phyloP scores from a whole-genome alignment of 2,797 vertebrate species.

The Sebastes nivosus region DNA sequence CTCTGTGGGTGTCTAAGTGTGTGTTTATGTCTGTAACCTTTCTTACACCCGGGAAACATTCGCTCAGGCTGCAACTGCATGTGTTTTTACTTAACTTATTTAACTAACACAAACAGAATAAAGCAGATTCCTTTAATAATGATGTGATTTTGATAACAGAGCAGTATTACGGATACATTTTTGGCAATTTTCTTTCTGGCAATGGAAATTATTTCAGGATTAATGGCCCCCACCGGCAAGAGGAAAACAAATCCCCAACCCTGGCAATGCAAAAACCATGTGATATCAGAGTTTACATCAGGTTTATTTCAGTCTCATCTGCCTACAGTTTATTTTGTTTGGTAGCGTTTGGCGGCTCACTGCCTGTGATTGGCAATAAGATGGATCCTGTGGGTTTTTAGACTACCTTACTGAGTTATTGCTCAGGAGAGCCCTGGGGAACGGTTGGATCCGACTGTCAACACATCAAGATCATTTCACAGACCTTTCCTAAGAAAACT shows the following conservation, averaged over 20 bases:
- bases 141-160: not conserved
- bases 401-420: conserved; percentile 31
- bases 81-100: not conserved
- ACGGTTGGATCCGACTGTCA: conserved; percentile 45
- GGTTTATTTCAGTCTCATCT: conserved; percentile 2
- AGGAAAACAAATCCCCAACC: conserved; percentile 2
- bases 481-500: conserved; percentile 44
- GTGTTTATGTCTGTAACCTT: not conserved
- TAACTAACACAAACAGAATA: not conserved
- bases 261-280: not conserved
- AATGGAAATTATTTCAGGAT: not conserved
- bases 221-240: not conserved
- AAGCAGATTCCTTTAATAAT: not conserved
- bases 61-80: not conserved
- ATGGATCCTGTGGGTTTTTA: conserved; percentile 16
- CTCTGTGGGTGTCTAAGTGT: not conserved
- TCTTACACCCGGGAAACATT: not conserved
- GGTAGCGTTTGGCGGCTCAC: not conserved
- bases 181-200: not conserved
- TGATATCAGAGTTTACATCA: not conserved
- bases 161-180: not conserved
- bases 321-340: conserved; percentile 3
- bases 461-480: conserved; percentile 59
- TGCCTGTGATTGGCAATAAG: conserved; percentile 28
- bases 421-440: conserved; percentile 35